Conservation (phyloP, 2,888 invertebrate species). For the Tipula lateralis region DNA sequence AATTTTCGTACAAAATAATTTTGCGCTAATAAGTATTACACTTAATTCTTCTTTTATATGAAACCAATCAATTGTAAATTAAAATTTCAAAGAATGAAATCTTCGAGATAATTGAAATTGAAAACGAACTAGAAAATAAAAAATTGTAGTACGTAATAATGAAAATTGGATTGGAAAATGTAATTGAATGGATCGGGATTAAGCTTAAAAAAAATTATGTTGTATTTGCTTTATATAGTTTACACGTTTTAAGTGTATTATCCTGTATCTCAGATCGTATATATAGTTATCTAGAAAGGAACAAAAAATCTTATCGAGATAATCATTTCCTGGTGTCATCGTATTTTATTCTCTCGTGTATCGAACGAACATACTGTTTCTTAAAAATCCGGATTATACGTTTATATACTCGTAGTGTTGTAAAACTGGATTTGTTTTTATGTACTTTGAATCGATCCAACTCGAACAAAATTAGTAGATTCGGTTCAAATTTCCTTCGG, state of each 20-base stretch:
- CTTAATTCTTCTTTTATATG: background rate
- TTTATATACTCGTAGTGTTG: too few relatives aligned
- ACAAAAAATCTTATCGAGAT: background rate
- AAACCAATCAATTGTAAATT: slow-evolving; percentile 11
- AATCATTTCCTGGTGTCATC: background rate
- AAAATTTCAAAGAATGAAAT: background rate
- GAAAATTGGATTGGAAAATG: background rate
- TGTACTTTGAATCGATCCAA: too few relatives aligned
- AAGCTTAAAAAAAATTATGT: background rate
- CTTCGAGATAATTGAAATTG: background rate
- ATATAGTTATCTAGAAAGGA: background rate
- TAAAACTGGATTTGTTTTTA: too few relatives aligned
- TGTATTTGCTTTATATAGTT: background rate
- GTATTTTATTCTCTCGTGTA: background rate
- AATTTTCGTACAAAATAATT: background rate
- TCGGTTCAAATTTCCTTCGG: too few relatives aligned
- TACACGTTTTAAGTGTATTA: background rate
- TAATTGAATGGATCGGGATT: slow-evolving; percentile 24
- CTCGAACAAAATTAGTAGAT: too few relatives aligned
- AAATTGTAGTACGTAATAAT: background rate
- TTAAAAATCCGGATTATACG: too few relatives aligned
- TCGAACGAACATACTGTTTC: too few relatives aligned
- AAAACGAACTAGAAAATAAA: background rate
- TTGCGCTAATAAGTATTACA: background rate
- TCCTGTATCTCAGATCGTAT: background rate